Percentiles rank a stretch among this genome's conserved stretches.
These are phyloP conservation scores for Cepphus grylle DNA, from an alignment of 2,113 vertebrate species.

Conservation along the genomic window DNA sequence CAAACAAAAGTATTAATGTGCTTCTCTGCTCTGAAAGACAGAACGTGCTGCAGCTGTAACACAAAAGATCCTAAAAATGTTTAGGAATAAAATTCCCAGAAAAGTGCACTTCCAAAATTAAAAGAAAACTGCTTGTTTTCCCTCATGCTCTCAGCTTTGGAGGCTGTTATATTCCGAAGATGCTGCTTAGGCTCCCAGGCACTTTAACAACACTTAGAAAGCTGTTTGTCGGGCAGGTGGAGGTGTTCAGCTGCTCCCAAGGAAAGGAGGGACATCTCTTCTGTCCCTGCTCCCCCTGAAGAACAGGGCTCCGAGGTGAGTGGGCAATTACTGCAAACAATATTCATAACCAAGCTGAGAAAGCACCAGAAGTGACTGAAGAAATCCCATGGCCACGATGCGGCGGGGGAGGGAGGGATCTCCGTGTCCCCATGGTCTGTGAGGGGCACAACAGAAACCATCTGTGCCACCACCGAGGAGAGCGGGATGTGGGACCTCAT, in stretches of 20 bases:
- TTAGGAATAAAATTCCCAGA: not conserved
- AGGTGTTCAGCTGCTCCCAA: not conserved
- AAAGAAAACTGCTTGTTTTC: not conserved
- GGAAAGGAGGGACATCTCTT: not conserved
- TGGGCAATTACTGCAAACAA: not conserved
- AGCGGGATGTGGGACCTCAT: rapidly evolving
- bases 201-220: rapidly evolving
- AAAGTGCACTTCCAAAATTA: not conserved
- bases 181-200: not conserved
- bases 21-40: not conserved
- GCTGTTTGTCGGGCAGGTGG: not conserved
- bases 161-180: rapidly evolving
- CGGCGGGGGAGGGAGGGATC: not conserved
- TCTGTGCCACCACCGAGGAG: not conserved
- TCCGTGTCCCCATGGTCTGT: rapidly evolving
- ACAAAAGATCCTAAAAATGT: not conserved
- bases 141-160: rapidly evolving
- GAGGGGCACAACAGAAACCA: not conserved
- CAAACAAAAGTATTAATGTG: rapidly evolving
- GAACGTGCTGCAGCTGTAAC: not conserved
- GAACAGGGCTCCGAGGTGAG: not conserved
- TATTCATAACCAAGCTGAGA: too few relatives aligned
- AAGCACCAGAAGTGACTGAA: not conserved
- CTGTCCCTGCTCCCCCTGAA: not conserved
- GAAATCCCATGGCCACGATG: rapidly evolving